phyloP scores from a whole-genome alignment of 1,140 invertebrate genomes.

The Calephelis nemesis region DNA sequence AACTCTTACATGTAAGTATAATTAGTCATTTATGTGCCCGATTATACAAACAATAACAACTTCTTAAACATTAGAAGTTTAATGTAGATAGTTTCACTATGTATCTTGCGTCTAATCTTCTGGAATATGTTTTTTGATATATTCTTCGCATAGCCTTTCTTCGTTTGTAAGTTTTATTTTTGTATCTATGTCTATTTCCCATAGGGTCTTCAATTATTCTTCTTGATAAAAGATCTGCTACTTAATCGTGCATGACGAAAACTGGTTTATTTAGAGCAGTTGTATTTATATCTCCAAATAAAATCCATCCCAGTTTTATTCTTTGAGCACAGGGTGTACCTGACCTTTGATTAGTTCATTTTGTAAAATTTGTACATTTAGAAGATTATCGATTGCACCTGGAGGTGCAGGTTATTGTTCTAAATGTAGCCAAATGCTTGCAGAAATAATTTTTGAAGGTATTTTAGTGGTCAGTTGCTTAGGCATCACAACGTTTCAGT shows the following conservation, averaged over 20 bases:
- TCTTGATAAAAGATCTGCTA: constrained; percentile 34
- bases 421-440: constrained; percentile 36
- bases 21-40: too few species aligned
- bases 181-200: constrained; percentile 32
- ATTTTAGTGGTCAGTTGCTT: neutral
- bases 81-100: constrained; percentile 48
- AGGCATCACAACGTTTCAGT: neutral
- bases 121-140: constrained; percentile 30
- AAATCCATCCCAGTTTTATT: constrained; percentile 38
- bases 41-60: too few species aligned
- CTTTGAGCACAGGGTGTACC: constrained; percentile 29
- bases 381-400: constrained; percentile 30
- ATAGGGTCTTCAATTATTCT: constrained; percentile 29
- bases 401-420: constrained; percentile 20
- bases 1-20: too few species aligned
- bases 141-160: constrained; percentile 37
- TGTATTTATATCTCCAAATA: constrained; percentile 29
- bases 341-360: constrained; percentile 29
- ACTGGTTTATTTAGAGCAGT: neutral
- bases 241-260: constrained; percentile 22
- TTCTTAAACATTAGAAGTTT: too few species aligned
- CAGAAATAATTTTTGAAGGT: neutral
- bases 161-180: constrained; percentile 26
- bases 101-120: constrained; percentile 39
- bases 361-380: constrained; percentile 32